Conservation (phyloP, 2,797 vertebrate species). For the Propithecus perrieri region DNA sequence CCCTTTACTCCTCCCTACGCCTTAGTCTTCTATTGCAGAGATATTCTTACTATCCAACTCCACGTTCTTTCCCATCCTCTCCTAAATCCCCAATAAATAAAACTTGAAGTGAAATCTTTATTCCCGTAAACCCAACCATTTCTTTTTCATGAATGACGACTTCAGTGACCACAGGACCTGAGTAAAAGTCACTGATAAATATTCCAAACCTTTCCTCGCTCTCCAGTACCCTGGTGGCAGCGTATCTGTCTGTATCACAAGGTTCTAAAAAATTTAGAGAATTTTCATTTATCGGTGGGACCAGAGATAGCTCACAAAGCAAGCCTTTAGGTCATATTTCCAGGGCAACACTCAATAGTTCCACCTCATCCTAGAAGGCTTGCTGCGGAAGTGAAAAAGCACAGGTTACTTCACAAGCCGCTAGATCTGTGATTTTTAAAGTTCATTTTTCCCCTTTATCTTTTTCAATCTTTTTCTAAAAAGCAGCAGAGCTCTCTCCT, state of each 20-base stretch:
- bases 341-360: background rate
- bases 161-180: background rate
- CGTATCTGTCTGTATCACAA: background rate
- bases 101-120: slow-evolving; percentile 41
- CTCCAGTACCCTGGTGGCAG: background rate
- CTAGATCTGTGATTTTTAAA: slow-evolving; percentile 39
- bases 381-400: slow-evolving; percentile 4
- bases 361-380: background rate
- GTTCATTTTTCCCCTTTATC: slow-evolving; percentile 50
- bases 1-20: background rate
- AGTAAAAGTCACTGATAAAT: background rate
- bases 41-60: background rate
- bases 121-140: background rate
- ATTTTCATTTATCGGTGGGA: slow-evolving; percentile 41
- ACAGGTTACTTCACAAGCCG: slow-evolving; percentile 37
- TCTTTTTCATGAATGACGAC: background rate
- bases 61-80: background rate
- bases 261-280: background rate
- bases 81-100: slow-evolving; percentile 9
- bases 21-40: background rate
- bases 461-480: background rate
- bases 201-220: background rate
- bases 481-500: slow-evolving; percentile 22
- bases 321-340: slow-evolving; percentile 43
- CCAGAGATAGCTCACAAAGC: slow-evolving; percentile 8